Base-by-base conservation (phyloP, 2,797 vertebrate species). In the Sebastes hubbsi region DNA sequence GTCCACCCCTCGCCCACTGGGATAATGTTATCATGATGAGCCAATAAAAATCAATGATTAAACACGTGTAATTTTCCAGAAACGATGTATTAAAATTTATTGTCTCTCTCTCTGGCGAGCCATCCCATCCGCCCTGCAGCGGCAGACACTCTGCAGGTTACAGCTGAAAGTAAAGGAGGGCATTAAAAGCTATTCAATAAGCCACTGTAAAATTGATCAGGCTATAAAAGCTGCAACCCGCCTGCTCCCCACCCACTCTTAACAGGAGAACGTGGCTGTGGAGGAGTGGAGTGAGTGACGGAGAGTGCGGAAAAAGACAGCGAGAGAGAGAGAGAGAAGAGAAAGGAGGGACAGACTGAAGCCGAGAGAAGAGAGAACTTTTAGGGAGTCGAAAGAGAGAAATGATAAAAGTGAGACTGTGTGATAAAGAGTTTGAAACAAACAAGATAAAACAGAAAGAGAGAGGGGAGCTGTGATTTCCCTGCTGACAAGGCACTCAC, bases 161-260 rank as follows among this genome's bases (percentile, higher is more conserved):
- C 95, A 91, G 89, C 88, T 92, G 93, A 92, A 95, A 95, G 95
- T 95, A 95, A 96, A 96, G 91, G 94, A 91, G 87, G 76, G 89
- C 88, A 95, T 96, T 96, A 94, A 95, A 96, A 95, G 92, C 89
- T 92, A 93, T 94, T 96, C 94, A 95, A 95, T 95, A 95, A 95
- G 93, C 90, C 87, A 91, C 87, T 90, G 91, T 89, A 90, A 95
- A 94, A 95, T 95, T 96, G 95, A 96, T 95, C 92, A 94, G 80
- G 83, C 92, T 82, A 93, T 95, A 95, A 95, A 95, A 93, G 82
- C 83, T 75, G 81, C 88, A 85, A 29, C 38, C 68, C 52, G 25
- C 20, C 72, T 59, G 70, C 62, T 32, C 83, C 71, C 68, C 64
- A 38, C 42, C 46, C 62, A 38, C 49, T 58, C 52, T 42, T 27